phyloP scores from a whole-genome alignment of 1,140 invertebrate species.

The Cephus cinctus region DNA sequence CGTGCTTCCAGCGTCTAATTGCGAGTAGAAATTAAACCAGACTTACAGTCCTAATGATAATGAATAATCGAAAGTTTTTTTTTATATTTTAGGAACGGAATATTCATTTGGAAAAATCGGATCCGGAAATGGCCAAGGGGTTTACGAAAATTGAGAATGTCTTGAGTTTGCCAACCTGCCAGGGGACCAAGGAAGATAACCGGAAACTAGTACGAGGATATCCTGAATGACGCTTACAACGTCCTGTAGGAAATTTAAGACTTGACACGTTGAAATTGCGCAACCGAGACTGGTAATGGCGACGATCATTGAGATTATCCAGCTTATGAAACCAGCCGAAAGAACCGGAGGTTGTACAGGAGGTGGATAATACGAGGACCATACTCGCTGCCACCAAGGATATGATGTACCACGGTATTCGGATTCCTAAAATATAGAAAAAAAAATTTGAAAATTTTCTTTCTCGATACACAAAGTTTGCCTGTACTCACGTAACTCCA shows the following conservation, averaged over 20 bases:
- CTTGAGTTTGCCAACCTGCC: constrained; percentile 25
- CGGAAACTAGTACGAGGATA: background rate
- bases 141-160: no score
- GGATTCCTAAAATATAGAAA: constrained; percentile 27
- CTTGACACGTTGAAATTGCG: constrained; percentile 19
- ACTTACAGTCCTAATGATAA: no score
- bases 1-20: no score
- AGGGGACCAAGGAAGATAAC: background rate
- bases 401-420: constrained; percentile 28
- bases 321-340: constrained; percentile 44
- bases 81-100: no score
- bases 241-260: constrained; percentile 8
- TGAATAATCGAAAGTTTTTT: no score
- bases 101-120: no score
- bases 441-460: background rate
- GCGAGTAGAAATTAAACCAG: no score
- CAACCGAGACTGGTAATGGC: constrained; percentile 22
- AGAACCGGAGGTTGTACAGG: constrained; percentile 28
- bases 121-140: no score
- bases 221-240: background rate
- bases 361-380: constrained; percentile 40
- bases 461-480: background rate
- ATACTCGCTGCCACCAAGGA: constrained; percentile 48
- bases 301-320: constrained; percentile 42
- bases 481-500: constrained; percentile 39